Percentiles rank a stretch among this genome's conserved stretches.
These are phyloP conservation scores for Nycticebus coucang DNA, from an alignment of 2,113 vertebrate genomes.

Conservation along the genomic window DNA sequence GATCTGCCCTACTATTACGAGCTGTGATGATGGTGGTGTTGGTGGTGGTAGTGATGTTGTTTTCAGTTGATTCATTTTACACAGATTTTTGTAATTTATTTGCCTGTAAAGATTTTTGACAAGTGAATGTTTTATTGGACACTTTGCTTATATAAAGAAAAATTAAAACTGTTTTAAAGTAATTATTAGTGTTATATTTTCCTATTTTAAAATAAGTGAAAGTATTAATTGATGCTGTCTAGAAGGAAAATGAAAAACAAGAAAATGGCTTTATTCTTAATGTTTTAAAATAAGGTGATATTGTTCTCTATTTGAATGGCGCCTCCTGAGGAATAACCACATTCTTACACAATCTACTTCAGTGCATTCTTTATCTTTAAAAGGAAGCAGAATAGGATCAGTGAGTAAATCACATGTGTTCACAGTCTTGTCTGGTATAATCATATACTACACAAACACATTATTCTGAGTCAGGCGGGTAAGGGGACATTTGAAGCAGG, in stretches of 20 bases:
- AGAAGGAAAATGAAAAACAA: conserved; percentile 55
- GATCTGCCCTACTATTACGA: conserved; percentile 15
- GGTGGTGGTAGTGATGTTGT: background rate
- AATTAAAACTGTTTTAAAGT: conserved; percentile 68
- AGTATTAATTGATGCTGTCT: conserved; percentile 60
- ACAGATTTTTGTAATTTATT: conserved; percentile 26
- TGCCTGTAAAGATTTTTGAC: conserved; percentile 54
- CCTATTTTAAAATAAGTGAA: conserved; percentile 63
- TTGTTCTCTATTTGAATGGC: conserved; percentile 75
- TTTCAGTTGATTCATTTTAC: conserved; percentile 37
- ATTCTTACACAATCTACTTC: conserved; percentile 73
- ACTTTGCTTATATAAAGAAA: conserved; percentile 62
- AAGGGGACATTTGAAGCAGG: conserved; percentile 69
- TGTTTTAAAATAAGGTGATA: conserved; percentile 69
- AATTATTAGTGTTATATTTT: conserved; percentile 55
- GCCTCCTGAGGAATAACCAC: conserved; percentile 77
- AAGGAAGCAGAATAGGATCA: conserved; percentile 83
- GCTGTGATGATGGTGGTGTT: background rate
- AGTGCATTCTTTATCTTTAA: conserved; percentile 87
- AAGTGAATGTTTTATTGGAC: conserved; percentile 48
- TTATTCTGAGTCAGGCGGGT: conserved; percentile 68
- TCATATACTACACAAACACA: conserved; percentile 75
- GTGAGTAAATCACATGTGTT: conserved; percentile 81
- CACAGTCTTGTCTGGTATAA: conserved; percentile 77
- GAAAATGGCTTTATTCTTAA: conserved; percentile 51